Percentiles rank a stretch among this genome's conserved stretches.
Conservation (phyloP, 2,113 vertebrate species). For the Thermophis baileyi region DNA sequence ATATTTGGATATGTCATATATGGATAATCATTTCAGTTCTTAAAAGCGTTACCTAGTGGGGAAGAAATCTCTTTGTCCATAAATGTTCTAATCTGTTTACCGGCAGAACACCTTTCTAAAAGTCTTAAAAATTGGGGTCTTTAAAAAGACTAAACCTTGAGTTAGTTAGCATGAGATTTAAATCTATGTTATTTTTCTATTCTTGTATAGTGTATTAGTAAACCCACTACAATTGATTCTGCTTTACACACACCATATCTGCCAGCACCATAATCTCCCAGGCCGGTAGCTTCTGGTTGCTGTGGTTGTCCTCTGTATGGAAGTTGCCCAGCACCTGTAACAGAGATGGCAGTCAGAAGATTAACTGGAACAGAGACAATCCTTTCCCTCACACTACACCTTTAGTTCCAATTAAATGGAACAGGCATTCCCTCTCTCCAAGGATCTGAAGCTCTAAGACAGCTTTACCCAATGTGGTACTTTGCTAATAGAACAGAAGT, state of each 20-base stretch:
- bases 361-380: not conserved
- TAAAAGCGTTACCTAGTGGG: not conserved
- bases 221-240: not conserved
- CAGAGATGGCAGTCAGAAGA: not conserved
- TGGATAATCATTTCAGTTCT: not conserved
- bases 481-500: not conserved
- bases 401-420: not conserved
- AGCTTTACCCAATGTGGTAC: not conserved
- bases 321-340: slow-evolving; percentile 10
- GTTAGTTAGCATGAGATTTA: not conserved
- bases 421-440: no score
- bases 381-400: not conserved
- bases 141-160: not conserved
- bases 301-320: slow-evolving; percentile 8
- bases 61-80: not conserved
- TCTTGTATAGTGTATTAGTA: not conserved
- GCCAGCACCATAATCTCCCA: slow-evolving; percentile 9
- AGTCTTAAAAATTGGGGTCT: not conserved
- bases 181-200: not conserved
- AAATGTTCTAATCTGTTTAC: not conserved
- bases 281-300: not conserved
- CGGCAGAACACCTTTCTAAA: not conserved
- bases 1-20: not conserved
- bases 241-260: slow-evolving; percentile 1
- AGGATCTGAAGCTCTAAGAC: not conserved